Conservation (phyloP, 2,888 invertebrate genomes). For the Eulithis prunata region DNA sequence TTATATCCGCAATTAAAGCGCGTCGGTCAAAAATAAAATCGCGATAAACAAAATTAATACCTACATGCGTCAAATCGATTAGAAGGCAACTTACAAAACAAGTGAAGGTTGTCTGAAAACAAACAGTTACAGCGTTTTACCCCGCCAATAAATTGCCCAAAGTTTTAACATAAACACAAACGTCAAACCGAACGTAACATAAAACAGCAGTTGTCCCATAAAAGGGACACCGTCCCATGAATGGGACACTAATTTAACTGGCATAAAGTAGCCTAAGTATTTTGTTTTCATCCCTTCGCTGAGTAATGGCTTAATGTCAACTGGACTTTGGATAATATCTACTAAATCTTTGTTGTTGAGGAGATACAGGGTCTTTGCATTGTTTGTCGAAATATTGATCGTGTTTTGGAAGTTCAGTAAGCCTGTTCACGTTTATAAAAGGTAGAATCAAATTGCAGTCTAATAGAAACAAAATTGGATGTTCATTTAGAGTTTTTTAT, state of each 20-base stretch:
- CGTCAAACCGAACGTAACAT: slow-evolving; percentile 36
- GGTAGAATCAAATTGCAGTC: too few species aligned
- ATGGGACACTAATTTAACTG: slow-evolving; percentile 41
- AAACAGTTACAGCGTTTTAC: slow-evolving; percentile 11
- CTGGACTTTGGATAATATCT: slow-evolving; percentile 28
- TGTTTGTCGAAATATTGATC: too few species aligned
- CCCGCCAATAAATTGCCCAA: slow-evolving; percentile 29
- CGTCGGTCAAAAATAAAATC: too few species aligned
- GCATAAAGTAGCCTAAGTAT: slow-evolving; percentile 37
- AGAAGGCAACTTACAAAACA: neutral
- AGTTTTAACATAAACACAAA: slow-evolving; percentile 36
- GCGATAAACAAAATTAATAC: too few species aligned
- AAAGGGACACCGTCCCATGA: slow-evolving; percentile 27
- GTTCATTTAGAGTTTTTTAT: too few species aligned
- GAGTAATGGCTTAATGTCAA: slow-evolving; percentile 34
- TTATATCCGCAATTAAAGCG: too few species aligned
- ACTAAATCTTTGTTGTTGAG: slow-evolving; percentile 26
- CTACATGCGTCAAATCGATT: neutral
- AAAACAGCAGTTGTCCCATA: slow-evolving; percentile 36
- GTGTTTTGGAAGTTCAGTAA: too few species aligned
- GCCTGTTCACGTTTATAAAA: too few species aligned
- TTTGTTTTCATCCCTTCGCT: slow-evolving; percentile 34
- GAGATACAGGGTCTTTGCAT: neutral
- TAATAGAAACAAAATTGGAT: too few species aligned
- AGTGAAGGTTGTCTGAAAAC: slow-evolving; percentile 7